These are phyloP conservation scores for Myotis pilosus DNA, from an alignment of 2,797 vertebrate species.

Conservation along the genomic window DNA sequence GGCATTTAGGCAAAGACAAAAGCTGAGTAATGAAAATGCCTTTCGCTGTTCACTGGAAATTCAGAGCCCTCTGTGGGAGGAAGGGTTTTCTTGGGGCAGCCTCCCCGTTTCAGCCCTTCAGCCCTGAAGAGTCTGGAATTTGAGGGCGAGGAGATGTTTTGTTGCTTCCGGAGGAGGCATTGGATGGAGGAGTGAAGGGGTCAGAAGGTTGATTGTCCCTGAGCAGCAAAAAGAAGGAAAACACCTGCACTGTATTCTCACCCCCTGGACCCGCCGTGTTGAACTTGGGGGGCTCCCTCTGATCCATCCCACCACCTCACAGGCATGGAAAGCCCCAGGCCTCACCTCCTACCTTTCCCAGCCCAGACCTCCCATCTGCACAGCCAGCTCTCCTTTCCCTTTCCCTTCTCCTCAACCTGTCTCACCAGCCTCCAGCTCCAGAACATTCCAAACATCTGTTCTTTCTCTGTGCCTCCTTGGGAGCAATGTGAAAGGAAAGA, in stretches of 20 bases:
- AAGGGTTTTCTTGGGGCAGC: not conserved
- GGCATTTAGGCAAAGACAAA: not conserved
- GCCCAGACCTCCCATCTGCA: not conserved
- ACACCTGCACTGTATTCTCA: accelerated
- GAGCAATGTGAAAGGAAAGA: not conserved
- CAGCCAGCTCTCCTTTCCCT: not conserved
- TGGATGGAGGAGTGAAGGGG: not conserved
- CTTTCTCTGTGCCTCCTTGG: accelerated
- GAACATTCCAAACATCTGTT: not conserved
- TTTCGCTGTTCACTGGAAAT: not conserved
- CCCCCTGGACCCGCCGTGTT: accelerated
- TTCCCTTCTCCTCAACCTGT: accelerated
- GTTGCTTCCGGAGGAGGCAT: not conserved
- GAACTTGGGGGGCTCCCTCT: accelerated
- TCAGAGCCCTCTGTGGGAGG: accelerated
- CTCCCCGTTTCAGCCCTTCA: not conserved
- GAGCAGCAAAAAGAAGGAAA: not conserved
- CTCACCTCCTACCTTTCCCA: not conserved
- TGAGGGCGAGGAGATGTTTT: no score
- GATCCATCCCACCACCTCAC: accelerated
- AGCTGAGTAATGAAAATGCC: not conserved
- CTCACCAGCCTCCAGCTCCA: not conserved
- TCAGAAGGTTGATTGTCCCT: not conserved
- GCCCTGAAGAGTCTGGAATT: not conserved
- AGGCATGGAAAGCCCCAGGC: not conserved